A percentile compares a stretch with the other conserved stretches of the same genome.
These are phyloP conservation scores for Hyppa rectilinea DNA, from an alignment of 2,888 invertebrate genomes.

Conservation along the genomic window DNA sequence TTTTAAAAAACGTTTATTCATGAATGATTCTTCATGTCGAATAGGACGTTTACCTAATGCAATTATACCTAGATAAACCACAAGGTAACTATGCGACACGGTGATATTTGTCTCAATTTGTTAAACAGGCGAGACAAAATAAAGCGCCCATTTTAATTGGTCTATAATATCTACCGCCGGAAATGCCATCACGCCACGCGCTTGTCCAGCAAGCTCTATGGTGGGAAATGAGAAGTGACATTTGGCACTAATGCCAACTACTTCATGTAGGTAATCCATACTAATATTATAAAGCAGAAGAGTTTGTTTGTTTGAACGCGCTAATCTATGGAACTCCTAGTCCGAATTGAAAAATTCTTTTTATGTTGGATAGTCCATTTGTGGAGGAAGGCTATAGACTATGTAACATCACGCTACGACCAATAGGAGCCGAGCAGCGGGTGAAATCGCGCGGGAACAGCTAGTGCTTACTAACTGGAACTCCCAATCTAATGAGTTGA, in stretches of 20 bases:
- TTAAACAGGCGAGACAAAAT: slow-evolving; percentile 4
- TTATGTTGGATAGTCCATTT: no score
- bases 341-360: no score
- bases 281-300: slow-evolving; percentile 1
- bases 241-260: slow-evolving; percentile 50
- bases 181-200: slow-evolving; percentile 22
- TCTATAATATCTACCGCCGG: slow-evolving; percentile 10
- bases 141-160: slow-evolving; percentile 27
- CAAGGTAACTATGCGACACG: background rate
- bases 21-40: no score
- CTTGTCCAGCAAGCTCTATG: slow-evolving; percentile 31
- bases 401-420: no score
- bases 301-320: no score
- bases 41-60: no score
- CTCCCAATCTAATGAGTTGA: background rate
- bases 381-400: no score
- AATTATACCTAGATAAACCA: background rate
- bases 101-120: background rate
- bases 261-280: slow-evolving; percentile 9
- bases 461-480: no score
- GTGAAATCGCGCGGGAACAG: no score
- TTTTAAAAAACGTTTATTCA: no score
- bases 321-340: no score
- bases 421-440: no score
- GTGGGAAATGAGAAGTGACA: slow-evolving; percentile 25